A percentile compares a stretch with the other conserved stretches of the same genome.
Conservation (phyloP, 2,888 invertebrate species). For the Peribatodes rhomboidaria region DNA sequence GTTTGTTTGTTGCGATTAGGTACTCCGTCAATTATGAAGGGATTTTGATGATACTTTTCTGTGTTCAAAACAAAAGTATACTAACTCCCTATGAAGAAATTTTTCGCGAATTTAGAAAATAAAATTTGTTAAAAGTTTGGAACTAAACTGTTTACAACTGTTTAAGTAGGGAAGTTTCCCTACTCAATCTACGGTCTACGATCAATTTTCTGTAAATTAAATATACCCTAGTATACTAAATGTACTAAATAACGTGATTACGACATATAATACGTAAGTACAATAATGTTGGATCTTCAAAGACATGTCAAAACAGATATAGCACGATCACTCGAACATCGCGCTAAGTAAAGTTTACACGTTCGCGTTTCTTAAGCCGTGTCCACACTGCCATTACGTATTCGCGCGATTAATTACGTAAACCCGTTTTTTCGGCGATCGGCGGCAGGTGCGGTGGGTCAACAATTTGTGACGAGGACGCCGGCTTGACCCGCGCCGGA, state of each 20-base stretch:
- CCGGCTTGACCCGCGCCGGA: constrained; percentile 47
- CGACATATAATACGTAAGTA: not conserved
- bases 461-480: constrained; percentile 67
- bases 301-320: constrained; percentile 44
- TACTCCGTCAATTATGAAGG: no score
- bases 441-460: constrained; percentile 57
- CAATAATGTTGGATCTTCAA: not conserved
- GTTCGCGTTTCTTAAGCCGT: constrained; percentile 51
- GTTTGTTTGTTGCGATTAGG: no score
- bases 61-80: no score
- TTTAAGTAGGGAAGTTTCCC: not conserved
- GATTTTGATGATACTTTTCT: no score
- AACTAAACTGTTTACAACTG: no score
- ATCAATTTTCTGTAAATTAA: not conserved
- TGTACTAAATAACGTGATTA: not conserved
- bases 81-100: no score
- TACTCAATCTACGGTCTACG: no score
- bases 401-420: constrained; percentile 54
- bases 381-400: constrained; percentile 49
- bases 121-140: no score
- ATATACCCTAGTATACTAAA: no score
- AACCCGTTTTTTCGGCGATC: constrained; percentile 49
- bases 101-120: no score
- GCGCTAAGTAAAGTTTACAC: constrained; percentile 46
- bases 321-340: constrained; percentile 49